Evolutionary conservation across 2,888 invertebrate genomes (phyloP), one percentile per base, ranked within the genome.

Genomic region (Latheticus oryzae): DNA sequence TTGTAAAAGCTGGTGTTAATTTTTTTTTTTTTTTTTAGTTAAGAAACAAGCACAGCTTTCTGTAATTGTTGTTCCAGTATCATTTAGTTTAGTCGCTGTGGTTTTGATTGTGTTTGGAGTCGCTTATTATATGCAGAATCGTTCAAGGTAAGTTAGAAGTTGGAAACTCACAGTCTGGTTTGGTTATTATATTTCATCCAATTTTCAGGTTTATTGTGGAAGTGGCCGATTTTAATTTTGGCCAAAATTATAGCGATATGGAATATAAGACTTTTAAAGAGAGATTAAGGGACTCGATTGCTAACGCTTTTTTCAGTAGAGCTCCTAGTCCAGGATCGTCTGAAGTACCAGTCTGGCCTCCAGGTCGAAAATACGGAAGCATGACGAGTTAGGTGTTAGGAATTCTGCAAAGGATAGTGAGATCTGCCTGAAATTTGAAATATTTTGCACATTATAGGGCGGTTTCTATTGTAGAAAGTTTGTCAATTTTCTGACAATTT

Each of bases 201-300:
- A 2, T 1, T 2, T 4, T 16, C 76, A 90, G 90, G 64, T 89
- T 89, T 70, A 88, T 86, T 1, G 85, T 95, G 33, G 95, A 95
- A 82, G 93, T 93, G 7, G 94, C 95, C 0, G 91, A 95, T 77
- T 95, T 95, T 72, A 92, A 95, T 76, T 95, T 95, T 74, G 92
- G 93, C 0, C 90, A 89, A 69, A 85, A 86, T 72, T 87, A 85
- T 65, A 85, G 87, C 8, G 91, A 93, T 65, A 83, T 91, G 79
- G 93, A 93, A 71, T 94, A 93, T 75, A 93, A 92, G 80, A 92
- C 93, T 9, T 94, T 95, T 75, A 83, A 83, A 42, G 93, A 93
- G 73, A 84, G 94, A 30, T 82, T 95, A 1, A 81, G 88, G 24
- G 93, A 93, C 65, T 91, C 93, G 30, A 84, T 94, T 71, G 79